A percentile compares a stretch with the other conserved stretches of the same genome.
Conservation (phyloP, 2,888 invertebrate species). For the Pandemis heparana region DNA sequence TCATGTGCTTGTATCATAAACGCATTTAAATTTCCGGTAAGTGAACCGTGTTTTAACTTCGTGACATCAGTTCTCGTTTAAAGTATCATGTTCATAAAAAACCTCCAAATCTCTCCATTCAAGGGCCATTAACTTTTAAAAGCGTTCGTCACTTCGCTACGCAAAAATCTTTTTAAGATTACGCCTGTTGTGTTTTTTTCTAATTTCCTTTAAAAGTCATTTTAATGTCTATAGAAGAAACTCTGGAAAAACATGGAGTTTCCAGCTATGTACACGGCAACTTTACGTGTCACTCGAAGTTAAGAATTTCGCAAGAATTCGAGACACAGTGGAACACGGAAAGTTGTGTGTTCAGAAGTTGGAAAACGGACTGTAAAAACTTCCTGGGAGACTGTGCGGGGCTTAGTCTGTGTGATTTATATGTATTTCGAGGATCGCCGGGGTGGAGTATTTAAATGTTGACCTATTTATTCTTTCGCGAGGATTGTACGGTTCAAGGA, state of each 20-base stretch:
- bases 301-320: conserved; percentile 39
- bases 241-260: conserved; percentile 40
- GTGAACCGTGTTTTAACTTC: background rate
- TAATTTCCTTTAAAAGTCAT: conserved; percentile 55
- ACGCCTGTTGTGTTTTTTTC: conserved; percentile 50
- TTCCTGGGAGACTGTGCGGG: conserved; percentile 55
- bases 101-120: conserved; percentile 29
- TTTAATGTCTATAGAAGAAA: conserved; percentile 51
- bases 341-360: conserved; percentile 51
- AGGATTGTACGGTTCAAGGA: conserved; percentile 30
- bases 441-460: conserved; percentile 61
- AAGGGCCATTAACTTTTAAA: conserved; percentile 49
- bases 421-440: conserved; percentile 62
- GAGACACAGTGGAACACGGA: conserved; percentile 45
- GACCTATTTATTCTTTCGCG: conserved; percentile 57
- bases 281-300: conserved; percentile 39
- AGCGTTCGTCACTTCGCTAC: conserved; percentile 49
- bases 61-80: background rate
- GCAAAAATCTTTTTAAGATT: conserved; percentile 49
- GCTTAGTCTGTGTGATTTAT: conserved; percentile 67
- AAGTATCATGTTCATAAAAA: conserved; percentile 11
- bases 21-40: background rate
- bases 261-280: conserved; percentile 42
- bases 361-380: conserved; percentile 59
- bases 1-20: background rate